Percentiles rank a stretch among this genome's conserved stretches.
These are phyloP conservation scores for Craseonycteris thonglongyai DNA, from an alignment of 2,113 vertebrate species.

Conservation along the genomic window DNA sequence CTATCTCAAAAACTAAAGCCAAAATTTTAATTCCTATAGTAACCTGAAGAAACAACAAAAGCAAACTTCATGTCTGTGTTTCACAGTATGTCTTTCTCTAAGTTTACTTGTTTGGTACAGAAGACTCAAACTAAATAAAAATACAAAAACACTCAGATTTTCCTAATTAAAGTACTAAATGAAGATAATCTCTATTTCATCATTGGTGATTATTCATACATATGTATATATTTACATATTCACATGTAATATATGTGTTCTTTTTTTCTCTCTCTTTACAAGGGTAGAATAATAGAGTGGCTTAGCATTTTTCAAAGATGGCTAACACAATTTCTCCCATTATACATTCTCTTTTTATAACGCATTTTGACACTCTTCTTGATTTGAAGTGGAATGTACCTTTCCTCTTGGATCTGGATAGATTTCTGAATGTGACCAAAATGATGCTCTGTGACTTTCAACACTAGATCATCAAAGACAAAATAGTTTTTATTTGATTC, in stretches of 20 bases:
- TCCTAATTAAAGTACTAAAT: not conserved
- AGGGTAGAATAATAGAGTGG: not conserved
- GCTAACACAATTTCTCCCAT: not conserved
- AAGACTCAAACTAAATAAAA: not conserved
- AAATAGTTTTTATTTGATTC: not conserved
- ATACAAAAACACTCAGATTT: not conserved
- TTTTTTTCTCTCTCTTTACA: not conserved
- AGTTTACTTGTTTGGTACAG: not conserved
- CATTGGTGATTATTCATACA: not conserved
- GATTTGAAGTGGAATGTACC: not conserved
- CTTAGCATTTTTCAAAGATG: not conserved
- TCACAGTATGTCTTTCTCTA: not conserved
- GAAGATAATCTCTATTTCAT: not conserved
- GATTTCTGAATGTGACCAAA: not conserved
- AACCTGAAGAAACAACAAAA: not conserved
- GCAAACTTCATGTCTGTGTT: not conserved
- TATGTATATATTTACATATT: not conserved
- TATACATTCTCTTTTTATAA: not conserved
- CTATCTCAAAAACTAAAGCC: constrained; percentile 21
- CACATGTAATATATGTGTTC: not conserved
- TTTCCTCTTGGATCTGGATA: not conserved
- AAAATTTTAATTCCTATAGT: not conserved
- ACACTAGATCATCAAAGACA: not conserved
- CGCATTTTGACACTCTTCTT: not conserved
- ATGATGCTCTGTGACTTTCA: not conserved